Conservation (phyloP, 2,888 invertebrate species). For the Acrobasis suavella region DNA sequence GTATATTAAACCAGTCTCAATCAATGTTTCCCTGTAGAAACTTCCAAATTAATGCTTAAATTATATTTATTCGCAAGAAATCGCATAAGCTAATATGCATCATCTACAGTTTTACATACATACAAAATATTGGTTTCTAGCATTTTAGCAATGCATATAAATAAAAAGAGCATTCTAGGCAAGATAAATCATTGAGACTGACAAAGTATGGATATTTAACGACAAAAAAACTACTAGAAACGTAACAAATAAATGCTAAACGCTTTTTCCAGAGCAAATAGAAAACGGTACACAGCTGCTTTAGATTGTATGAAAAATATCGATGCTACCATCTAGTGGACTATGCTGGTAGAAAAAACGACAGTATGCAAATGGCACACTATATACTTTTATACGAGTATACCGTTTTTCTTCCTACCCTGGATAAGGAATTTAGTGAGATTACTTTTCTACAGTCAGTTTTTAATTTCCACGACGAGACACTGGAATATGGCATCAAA, state of each 20-base stretch:
- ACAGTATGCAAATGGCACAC: not conserved
- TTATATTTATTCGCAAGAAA: not conserved
- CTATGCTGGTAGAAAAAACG: no score
- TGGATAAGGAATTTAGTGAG: not conserved
- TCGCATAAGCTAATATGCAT: not conserved
- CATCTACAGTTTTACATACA: not conserved
- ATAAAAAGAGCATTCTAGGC: slow-evolving; percentile 6
- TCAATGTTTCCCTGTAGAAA: slow-evolving; percentile 17
- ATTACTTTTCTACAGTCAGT: not conserved
- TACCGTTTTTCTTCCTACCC: no score
- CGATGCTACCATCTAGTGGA: no score
- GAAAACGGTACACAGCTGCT: no score
- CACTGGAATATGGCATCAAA: slow-evolving; percentile 33
- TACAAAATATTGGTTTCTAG: not conserved
- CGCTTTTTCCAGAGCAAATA: no score
- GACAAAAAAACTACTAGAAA: no score
- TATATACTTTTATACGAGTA: no score
- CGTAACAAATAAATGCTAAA: no score
- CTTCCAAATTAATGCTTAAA: slow-evolving; percentile 2
- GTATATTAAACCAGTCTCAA: slow-evolving; percentile 21
- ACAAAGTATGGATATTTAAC: not conserved
- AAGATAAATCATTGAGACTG: not conserved
- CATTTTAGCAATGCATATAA: not conserved
- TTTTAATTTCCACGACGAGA: not conserved
- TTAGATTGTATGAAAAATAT: no score